Conservation (phyloP, 2,113 vertebrate genomes). For the Siniperca knerii region DNA sequence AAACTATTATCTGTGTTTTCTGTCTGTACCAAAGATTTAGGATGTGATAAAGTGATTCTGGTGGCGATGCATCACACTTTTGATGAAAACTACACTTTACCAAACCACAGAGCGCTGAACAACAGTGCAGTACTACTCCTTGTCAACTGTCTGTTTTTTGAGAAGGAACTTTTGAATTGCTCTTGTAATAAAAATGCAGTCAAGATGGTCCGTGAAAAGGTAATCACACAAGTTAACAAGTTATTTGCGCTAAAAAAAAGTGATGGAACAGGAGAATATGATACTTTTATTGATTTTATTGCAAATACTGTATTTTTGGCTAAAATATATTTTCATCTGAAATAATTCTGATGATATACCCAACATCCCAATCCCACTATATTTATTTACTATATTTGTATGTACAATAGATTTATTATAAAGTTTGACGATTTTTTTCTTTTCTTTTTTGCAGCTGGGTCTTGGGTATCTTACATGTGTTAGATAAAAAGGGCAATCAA, state of each 20-base stretch:
- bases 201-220: fast-evolving
- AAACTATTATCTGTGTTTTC: background rate
- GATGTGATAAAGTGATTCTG: background rate
- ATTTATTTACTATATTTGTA: background rate
- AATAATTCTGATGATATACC: background rate
- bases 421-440: background rate
- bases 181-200: background rate
- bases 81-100: slow-evolving; percentile 44
- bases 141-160: slow-evolving; percentile 69
- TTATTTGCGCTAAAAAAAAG: background rate
- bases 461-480: background rate
- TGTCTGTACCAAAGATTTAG: background rate
- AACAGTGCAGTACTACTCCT: fast-evolving
- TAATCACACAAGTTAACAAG: slow-evolving; percentile 12
- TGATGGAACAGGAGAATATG: background rate
- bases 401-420: background rate
- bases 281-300: background rate
- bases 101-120: background rate
- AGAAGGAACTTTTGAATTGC: slow-evolving; percentile 57
- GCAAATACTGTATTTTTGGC: background rate
- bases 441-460: slow-evolving; percentile 27
- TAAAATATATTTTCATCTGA: background rate
- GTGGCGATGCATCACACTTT: slow-evolving; percentile 70
- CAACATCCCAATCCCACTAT: background rate
- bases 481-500: background rate